phyloP scores from a whole-genome alignment of 2,797 vertebrate species.

The Caiman crocodilus region DNA sequence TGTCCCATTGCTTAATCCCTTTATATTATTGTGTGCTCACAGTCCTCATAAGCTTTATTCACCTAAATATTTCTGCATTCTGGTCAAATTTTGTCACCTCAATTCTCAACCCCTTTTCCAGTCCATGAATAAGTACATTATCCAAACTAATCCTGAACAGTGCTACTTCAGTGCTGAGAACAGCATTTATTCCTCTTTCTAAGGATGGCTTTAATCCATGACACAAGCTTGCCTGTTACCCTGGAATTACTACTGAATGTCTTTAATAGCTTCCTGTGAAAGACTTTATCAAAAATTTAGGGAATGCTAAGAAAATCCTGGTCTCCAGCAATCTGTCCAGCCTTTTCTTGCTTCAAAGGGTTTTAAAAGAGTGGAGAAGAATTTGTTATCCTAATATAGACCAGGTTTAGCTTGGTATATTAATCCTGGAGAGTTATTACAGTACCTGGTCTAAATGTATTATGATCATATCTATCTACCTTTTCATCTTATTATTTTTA shows the following conservation, averaged over 20 bases:
- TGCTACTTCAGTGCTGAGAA: background rate
- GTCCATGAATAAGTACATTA: background rate
- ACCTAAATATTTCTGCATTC: background rate
- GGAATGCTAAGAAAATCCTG: background rate
- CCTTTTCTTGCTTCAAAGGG: background rate
- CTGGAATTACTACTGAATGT: background rate
- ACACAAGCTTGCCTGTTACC: background rate
- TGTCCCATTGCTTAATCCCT: too few species aligned
- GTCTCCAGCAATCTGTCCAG: background rate
- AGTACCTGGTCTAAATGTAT: fast-evolving
- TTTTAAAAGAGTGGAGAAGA: background rate
- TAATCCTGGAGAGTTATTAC: background rate
- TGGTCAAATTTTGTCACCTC: background rate
- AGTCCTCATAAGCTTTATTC: background rate
- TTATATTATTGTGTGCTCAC: fast-evolving
- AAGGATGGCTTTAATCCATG: background rate
- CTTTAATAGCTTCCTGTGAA: background rate
- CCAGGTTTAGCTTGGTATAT: background rate
- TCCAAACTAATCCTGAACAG: fast-evolving
- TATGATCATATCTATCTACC: background rate
- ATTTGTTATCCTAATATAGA: background rate
- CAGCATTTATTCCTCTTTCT: background rate
- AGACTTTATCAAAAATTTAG: background rate
- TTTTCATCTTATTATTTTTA: background rate
- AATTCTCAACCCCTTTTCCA: background rate